Conservation (phyloP, 2,888 invertebrate genomes). For the Epinotia brunnichana region DNA sequence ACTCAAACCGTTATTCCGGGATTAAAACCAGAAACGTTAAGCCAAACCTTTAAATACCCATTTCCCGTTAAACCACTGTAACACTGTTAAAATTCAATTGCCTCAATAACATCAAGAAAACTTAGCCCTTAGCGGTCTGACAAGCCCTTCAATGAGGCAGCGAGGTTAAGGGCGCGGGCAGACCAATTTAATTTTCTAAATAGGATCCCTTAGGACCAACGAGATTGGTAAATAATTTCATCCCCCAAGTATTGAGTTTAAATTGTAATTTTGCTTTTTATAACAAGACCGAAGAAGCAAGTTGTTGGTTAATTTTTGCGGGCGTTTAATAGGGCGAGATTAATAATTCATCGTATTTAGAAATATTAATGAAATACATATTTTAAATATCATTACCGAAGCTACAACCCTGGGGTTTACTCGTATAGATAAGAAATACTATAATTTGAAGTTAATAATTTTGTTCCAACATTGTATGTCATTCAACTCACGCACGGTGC, state of each 20-base stretch:
- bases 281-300: not conserved
- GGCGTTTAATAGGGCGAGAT: not conserved
- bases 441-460: too few species aligned
- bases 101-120: constrained; percentile 32
- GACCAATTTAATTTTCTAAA: constrained; percentile 42
- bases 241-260: constrained; percentile 28
- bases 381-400: too few species aligned
- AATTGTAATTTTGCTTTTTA: constrained; percentile 31
- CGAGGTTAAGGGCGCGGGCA: constrained; percentile 5
- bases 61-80: constrained; percentile 2
- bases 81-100: constrained; percentile 18
- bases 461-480: too few species aligned
- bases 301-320: not conserved
- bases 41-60: not conserved
- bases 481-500: too few species aligned
- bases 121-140: constrained; percentile 25
- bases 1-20: not conserved
- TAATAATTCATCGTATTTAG: not conserved
- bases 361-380: not conserved
- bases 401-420: too few species aligned
- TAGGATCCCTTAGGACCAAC: constrained; percentile 35
- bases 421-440: too few species aligned
- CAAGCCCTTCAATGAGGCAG: constrained; percentile 21
- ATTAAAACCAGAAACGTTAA: not conserved
- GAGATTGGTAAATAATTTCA: constrained; percentile 41